phyloP scores from a whole-genome alignment of 30 jellyfish, hydroid and myxozoan species.

The Hydra vulgaris region DNA sequence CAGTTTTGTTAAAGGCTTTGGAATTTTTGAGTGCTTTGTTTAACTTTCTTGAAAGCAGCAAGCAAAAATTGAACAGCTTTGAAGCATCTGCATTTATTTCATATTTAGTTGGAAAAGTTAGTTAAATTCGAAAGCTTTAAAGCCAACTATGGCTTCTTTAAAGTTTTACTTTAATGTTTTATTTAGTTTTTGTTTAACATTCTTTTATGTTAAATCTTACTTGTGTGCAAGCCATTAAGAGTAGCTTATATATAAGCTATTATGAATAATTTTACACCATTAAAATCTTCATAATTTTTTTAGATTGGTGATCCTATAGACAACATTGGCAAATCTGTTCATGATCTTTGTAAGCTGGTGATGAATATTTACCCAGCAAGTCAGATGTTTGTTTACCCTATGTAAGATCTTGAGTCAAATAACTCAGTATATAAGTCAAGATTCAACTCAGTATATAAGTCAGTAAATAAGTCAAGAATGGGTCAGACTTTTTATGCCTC shows the following conservation, averaged over 20 bases:
- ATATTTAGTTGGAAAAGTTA: conserved; percentile 65
- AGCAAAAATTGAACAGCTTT: conserved; percentile 32
- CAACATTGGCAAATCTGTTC: conserved; percentile 84
- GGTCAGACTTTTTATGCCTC: conserved; percentile 39
- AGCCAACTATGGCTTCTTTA: background rate
- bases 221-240: background rate
- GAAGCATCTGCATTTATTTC: conserved; percentile 85
- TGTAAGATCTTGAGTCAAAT: conserved; percentile 74
- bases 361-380: conserved; percentile 73
- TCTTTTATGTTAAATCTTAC: background rate
- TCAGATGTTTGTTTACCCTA: conserved; percentile 48
- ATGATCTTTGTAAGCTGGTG: conserved; percentile 38
- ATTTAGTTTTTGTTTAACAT: background rate
- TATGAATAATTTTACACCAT: background rate
- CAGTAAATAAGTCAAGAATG: conserved; percentile 88
- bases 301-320: conserved; percentile 94
- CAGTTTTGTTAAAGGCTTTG: conserved; percentile 72
- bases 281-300: background rate
- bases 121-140: background rate
- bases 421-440: too few species aligned
- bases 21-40: conserved; percentile 61
- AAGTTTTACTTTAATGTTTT: background rate
- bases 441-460: too few species aligned
- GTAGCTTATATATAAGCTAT: background rate
- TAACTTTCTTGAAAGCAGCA: conserved; percentile 45